Evolutionary conservation across 1,140 invertebrate species (phyloP), one percentile per base, ranked within the genome.

Genomic region (Choristoneura fumiferana): DNA sequence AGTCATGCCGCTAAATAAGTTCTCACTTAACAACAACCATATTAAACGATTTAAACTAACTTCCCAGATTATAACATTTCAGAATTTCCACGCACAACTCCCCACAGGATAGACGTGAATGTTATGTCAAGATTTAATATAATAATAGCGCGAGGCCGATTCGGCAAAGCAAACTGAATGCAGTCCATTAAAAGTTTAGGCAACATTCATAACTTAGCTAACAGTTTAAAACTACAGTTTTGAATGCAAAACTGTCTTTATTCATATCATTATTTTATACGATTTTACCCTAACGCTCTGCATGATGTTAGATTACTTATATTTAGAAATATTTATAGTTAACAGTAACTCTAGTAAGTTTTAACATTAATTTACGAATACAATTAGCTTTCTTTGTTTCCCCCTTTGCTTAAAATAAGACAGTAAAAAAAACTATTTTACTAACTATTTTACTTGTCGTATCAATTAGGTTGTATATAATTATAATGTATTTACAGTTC

Each of bases 181-280:
- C 65, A 70, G 61, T 74, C 73, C 73, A 81, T 78, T 78, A 78
- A 81, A 81, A 78, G 72, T 81, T 80, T 64, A 59, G 61, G 38
- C 15, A 73, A 76, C 69, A 69, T 71, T 80, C 67, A 74, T 73
- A 78, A 73, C 55, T 73, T 59, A 62, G 57, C 18, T 10, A 39
- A 56, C 54, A 37, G 38, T 56, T 56, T 18, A 54, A 54, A 54
- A 54, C 52, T 54, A 54, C 33, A n/a, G 33, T 54, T 54, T 54
- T 18, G 43, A 33, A 54, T 54, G 53, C 36, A 37, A 36, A 36
- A 36, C 17, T 36, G 15, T 54, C 53, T 37, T 35, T 54, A 37
- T n/a, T n/a, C n/a, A n/a, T n/a, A n/a, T n/a, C n/a, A n/a, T 10
- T 54, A 54, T 14, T 54, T 14, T 49, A 22, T 49, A 49, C 12